Percentiles rank a stretch among this genome's conserved stretches.
phyloP scores from a whole-genome alignment of 2,113 vertebrate species.

The Brienomyrus longianalis region DNA sequence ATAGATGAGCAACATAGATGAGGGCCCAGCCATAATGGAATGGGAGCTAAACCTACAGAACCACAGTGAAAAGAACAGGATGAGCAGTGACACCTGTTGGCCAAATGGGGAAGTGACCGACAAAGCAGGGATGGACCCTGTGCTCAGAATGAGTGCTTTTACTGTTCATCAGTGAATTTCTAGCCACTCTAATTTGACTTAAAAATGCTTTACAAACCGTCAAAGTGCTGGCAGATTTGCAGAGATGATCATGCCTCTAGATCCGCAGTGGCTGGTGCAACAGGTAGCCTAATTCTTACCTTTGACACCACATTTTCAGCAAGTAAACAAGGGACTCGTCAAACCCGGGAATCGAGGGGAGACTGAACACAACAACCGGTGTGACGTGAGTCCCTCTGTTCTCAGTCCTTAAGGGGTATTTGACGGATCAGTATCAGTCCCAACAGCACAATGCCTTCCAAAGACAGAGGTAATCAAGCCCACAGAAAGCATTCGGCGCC shows the following conservation, averaged over 20 bases:
- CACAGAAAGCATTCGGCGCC: background rate
- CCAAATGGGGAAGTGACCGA: background rate
- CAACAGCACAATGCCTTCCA: background rate
- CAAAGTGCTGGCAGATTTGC: background rate
- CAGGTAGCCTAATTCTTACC: background rate
- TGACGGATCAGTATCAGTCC: background rate
- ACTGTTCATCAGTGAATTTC: background rate
- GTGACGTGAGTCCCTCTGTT: background rate
- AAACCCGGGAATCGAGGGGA: background rate
- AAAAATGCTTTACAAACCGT: background rate
- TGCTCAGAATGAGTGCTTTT: background rate
- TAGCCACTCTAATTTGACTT: background rate
- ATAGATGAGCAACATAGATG: background rate
- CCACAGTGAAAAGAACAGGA: background rate
- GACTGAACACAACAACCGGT: background rate
- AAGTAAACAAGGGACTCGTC: background rate
- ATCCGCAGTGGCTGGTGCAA: background rate
- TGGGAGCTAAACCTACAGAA: background rate
- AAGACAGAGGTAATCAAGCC: background rate
- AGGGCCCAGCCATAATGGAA: background rate
- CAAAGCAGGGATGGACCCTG: background rate
- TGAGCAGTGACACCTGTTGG: background rate
- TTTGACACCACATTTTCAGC: background rate
- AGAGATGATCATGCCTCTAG: background rate
- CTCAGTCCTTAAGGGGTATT: background rate